Evolutionary conservation across 2,888 invertebrate genomes (phyloP).

Genomic region (Incurvaria masculella): DNA sequence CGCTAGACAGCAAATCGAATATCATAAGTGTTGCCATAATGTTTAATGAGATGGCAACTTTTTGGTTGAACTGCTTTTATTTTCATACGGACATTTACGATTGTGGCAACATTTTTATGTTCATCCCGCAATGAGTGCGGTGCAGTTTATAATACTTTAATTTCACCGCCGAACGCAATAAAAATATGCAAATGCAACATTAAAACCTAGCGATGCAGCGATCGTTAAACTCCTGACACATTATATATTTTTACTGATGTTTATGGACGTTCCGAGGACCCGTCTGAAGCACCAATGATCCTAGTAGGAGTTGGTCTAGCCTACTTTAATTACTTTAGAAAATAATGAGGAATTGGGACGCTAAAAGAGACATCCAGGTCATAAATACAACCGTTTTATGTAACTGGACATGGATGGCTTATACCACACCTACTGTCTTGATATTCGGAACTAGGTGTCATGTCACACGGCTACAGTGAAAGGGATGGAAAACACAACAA

Average conservation of each 20-base stretch:
- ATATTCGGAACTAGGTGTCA: no score
- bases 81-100: conserved; percentile 37
- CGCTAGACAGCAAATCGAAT: no score
- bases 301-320: no score
- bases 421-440: no score
- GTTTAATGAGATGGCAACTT: conserved; percentile 17
- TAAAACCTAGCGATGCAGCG: conserved; percentile 26
- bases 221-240: background rate
- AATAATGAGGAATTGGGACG: no score
- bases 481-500: no score
- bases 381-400: no score
- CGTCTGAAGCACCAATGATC: background rate
- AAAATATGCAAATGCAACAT: conserved; percentile 52
- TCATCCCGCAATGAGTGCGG: conserved; percentile 40
- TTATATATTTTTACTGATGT: background rate
- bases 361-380: no score
- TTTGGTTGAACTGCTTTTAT: conserved; percentile 47
- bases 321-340: no score
- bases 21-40: background rate
- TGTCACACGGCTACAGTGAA: no score
- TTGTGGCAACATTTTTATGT: conserved; percentile 43
- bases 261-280: background rate
- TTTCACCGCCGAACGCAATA: conserved; percentile 51
- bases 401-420: no score
- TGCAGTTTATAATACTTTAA: conserved; percentile 52